phyloP scores from a whole-genome alignment of 2,888 invertebrate genomes.

The Hylaea fasciaria region DNA sequence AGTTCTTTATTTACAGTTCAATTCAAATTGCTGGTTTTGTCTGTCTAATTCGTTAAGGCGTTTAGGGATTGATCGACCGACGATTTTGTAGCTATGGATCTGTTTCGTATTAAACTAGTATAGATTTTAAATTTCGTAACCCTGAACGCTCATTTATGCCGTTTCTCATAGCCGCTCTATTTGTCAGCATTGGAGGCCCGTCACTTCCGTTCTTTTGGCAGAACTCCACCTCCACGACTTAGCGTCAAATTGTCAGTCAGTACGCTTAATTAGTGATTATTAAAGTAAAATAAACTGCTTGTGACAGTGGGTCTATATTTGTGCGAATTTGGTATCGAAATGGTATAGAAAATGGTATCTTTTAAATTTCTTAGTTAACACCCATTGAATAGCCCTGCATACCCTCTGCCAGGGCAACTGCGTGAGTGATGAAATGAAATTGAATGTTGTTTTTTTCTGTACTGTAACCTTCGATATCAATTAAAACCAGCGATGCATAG shows the following conservation, averaged over 20 bases:
- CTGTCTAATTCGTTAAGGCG: too few species aligned
- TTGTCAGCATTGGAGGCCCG: slow-evolving; percentile 16
- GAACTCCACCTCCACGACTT: slow-evolving; percentile 35
- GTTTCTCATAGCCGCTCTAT: neutral
- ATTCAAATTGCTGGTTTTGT: too few species aligned
- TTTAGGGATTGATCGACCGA: too few species aligned
- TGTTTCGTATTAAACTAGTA: too few species aligned
- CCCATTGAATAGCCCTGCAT: too few species aligned
- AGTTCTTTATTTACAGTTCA: too few species aligned
- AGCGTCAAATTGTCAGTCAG: slow-evolving; percentile 38
- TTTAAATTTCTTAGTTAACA: too few species aligned
- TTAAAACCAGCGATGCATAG: slow-evolving; percentile 29
- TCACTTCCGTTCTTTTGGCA: slow-evolving; percentile 30
- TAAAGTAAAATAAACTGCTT: slow-evolving; percentile 8
- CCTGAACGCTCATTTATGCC: neutral
- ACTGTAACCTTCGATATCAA: slow-evolving; percentile 27
- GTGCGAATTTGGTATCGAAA: neutral
- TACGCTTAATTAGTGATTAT: slow-evolving; percentile 27
- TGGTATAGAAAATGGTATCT: slow-evolving; percentile 13
- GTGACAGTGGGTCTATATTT: neutral
- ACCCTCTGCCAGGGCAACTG: too few species aligned
- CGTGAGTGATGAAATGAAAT: too few species aligned
- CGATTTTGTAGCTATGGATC: too few species aligned
- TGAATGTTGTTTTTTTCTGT: slow-evolving; percentile 17
- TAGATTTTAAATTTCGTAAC: too few species aligned